phyloP scores from a whole-genome alignment of 2,888 invertebrate genomes.

The Neria commutata region DNA sequence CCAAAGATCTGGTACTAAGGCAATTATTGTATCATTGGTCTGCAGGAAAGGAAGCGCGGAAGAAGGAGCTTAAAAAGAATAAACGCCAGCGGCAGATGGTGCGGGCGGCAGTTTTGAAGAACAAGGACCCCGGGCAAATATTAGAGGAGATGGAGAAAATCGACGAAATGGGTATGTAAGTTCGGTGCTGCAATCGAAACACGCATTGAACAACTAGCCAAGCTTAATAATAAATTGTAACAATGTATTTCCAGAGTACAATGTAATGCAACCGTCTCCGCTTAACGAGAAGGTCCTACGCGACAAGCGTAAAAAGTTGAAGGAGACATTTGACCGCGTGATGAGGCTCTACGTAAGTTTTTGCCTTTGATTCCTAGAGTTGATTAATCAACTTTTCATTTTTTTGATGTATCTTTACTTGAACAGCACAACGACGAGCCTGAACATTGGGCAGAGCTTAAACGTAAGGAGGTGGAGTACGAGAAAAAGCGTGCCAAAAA shows the following conservation, averaged over 20 bases:
- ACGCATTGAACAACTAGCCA: too few relatives aligned
- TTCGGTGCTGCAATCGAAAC: background rate
- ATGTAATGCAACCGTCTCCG: constrained; percentile 92
- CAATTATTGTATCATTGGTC: background rate
- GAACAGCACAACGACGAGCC: constrained; percentile 92
- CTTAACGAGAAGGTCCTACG: constrained; percentile 95
- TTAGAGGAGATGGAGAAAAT: constrained; percentile 96
- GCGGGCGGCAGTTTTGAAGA: constrained; percentile 93
- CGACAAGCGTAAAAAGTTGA: constrained; percentile 93
- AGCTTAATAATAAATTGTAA: constrained; percentile 2
- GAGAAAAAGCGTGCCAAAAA: constrained; percentile 86
- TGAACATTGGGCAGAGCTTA: constrained; percentile 91
- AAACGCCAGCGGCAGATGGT: constrained; percentile 97
- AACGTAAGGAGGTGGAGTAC: constrained; percentile 88
- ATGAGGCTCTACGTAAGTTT: constrained; percentile 92
- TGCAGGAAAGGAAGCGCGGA: constrained; percentile 95
- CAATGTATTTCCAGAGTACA: constrained; percentile 76
- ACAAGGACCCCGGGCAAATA: constrained; percentile 95
- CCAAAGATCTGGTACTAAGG: background rate
- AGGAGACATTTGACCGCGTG: constrained; percentile 93
- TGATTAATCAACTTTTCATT: background rate
- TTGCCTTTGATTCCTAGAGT: background rate
- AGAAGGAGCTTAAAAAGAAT: constrained; percentile 97
- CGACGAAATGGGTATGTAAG: constrained; percentile 90
- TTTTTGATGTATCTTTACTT: constrained; percentile 2